Evolutionary conservation across 1,140 invertebrate species (phyloP).

Genomic region (Pogonomyrmex barbatus): DNA sequence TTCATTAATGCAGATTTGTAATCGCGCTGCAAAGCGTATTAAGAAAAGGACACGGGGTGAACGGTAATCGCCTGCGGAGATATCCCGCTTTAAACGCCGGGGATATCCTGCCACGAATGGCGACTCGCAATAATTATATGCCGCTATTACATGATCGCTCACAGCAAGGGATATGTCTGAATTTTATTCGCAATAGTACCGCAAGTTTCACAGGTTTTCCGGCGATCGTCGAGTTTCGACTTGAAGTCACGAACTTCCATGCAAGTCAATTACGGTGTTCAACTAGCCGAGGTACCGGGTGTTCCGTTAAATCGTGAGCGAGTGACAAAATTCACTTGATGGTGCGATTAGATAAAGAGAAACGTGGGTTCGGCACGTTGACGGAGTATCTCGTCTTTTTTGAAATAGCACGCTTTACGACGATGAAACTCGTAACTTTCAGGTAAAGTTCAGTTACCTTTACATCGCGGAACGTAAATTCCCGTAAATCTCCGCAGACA

Average conservation of each 20-base stretch:
- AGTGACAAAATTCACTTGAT: constrained; percentile 77
- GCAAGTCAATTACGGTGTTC: constrained; percentile 80
- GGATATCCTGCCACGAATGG: constrained; percentile 29
- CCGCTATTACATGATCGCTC: constrained; percentile 32
- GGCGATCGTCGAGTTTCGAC: constrained; percentile 66
- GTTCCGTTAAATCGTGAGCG: constrained; percentile 80
- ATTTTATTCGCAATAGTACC: constrained; percentile 65
- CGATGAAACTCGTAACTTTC: not conserved
- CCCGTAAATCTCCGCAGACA: not conserved
- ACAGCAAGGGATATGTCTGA: constrained; percentile 18
- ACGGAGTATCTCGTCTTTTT: not conserved
- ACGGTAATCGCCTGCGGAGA: constrained; percentile 2
- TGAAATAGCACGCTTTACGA: not conserved
- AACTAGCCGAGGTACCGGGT: constrained; percentile 80
- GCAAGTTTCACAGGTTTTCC: constrained; percentile 60
- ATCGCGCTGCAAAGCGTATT: not conserved
- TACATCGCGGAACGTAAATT: not conserved
- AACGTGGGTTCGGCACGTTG: not conserved
- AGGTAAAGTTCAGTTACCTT: not conserved
- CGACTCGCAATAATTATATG: constrained; percentile 39
- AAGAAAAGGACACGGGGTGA: not conserved
- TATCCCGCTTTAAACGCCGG: not conserved
- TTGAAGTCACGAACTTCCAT: constrained; percentile 79
- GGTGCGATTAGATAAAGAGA: constrained; percentile 24
- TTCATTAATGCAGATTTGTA: constrained; percentile 19